Conservation (phyloP, 2,888 invertebrate genomes). For the Ethmia dodecea region DNA sequence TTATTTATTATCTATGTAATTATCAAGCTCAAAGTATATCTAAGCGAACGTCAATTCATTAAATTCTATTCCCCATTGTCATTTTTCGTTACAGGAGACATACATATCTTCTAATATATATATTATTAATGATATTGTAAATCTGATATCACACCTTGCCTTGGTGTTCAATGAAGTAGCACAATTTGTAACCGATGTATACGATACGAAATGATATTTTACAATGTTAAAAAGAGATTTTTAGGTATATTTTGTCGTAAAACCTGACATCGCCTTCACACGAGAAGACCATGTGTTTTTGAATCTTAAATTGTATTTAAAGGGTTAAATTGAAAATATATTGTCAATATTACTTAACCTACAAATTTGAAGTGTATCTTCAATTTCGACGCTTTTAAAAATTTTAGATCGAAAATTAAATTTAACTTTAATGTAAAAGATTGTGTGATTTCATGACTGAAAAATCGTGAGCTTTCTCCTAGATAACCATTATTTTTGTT, state of each 20-base stretch:
- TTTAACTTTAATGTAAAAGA: slow-evolving; percentile 4
- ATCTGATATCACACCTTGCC: slow-evolving; percentile 68
- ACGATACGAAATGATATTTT: slow-evolving; percentile 74
- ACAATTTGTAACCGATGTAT: slow-evolving; percentile 77
- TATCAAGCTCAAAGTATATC: slow-evolving; percentile 54
- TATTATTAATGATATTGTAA: slow-evolving; percentile 47
- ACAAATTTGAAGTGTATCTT: slow-evolving; percentile 25
- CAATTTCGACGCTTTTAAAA: slow-evolving; percentile 40
- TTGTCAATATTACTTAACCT: slow-evolving; percentile 9
- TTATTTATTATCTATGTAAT: slow-evolving; percentile 39
- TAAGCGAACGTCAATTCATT: slow-evolving; percentile 65
- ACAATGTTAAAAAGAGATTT: slow-evolving; percentile 72
- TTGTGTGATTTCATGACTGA: slow-evolving; percentile 56
- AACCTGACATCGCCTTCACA: slow-evolving; percentile 68
- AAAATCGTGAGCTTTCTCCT: slow-evolving; percentile 47
- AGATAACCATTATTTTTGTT: slow-evolving; percentile 32
- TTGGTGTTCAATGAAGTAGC: slow-evolving; percentile 73
- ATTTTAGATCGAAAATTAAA: too few relatives aligned
- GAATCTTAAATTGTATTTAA: slow-evolving; percentile 6
- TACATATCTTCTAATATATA: slow-evolving; percentile 58
- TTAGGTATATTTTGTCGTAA: slow-evolving; percentile 71
- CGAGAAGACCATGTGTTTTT: slow-evolving; percentile 55
- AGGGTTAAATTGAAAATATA: slow-evolving; percentile 11
- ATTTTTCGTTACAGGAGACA: slow-evolving; percentile 69
- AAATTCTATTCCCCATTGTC: slow-evolving; percentile 33